These are phyloP conservation scores for Orchesella cincta DNA, from an alignment of 1,140 invertebrate genomes.

Conservation along the genomic window DNA sequence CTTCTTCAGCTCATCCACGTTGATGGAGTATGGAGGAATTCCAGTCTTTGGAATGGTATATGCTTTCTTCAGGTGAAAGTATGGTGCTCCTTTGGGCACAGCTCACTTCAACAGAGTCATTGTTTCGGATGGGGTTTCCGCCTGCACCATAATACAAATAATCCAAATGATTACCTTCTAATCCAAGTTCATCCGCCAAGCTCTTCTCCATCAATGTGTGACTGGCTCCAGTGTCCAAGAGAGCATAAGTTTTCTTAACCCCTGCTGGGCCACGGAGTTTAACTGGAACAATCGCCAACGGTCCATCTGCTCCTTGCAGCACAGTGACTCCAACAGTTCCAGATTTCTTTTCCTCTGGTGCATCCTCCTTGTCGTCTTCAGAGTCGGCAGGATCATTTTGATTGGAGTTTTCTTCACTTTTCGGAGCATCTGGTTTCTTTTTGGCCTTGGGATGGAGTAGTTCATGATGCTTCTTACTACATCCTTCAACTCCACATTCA, in stretches of 20 bases:
- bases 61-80: neutral
- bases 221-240: neutral
- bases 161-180: neutral
- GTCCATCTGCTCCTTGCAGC: neutral
- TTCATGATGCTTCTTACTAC: neutral
- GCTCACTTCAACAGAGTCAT: neutral
- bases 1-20: conserved; percentile 13
- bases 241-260: neutral
- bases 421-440: neutral
- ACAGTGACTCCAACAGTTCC: neutral
- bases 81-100: neutral
- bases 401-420: neutral
- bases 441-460: neutral
- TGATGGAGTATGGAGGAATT: neutral
- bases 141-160: neutral
- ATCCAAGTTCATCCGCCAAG: neutral
- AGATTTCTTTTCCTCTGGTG: neutral
- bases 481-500: neutral
- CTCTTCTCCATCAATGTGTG: neutral
- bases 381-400: neutral
- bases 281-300: neutral
- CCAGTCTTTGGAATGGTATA: neutral
- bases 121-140: neutral
- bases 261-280: neutral
- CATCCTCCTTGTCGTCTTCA: too few relatives aligned